Conservation (phyloP, 2,113 vertebrate species). For the Pelobates fuscus region DNA sequence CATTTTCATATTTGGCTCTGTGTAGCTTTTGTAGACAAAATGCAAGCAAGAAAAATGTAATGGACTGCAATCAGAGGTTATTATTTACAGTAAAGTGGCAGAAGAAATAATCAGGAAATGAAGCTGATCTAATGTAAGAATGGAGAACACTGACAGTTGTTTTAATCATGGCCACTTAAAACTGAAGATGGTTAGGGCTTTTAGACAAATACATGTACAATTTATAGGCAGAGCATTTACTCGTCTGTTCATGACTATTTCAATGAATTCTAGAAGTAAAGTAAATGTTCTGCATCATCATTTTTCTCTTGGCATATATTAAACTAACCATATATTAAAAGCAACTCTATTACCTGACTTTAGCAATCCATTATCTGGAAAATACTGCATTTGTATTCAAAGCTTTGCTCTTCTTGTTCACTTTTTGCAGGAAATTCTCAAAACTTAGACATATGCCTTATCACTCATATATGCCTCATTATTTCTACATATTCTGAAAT, state of each 20-base stretch:
- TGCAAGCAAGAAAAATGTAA: neutral
- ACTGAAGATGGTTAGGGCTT: neutral
- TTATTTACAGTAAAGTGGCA: neutral
- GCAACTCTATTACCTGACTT: too few relatives aligned
- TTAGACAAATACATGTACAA: neutral
- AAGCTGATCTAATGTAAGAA: neutral
- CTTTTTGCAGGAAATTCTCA: too few relatives aligned
- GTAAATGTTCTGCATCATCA: neutral
- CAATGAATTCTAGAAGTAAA: neutral
- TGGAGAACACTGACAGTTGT: neutral
- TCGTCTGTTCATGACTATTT: neutral
- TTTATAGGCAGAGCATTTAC: neutral
- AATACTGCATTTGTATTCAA: too few relatives aligned
- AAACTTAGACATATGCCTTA: too few relatives aligned
- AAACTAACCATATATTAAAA: too few relatives aligned
- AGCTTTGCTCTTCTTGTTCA: too few relatives aligned
- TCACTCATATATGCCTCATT: too few relatives aligned
- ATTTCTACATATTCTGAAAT: too few relatives aligned
- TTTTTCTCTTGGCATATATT: neutral
- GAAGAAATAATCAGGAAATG: neutral
- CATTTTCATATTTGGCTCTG: too few relatives aligned
- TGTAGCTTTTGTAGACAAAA: neutral
- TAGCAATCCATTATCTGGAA: too few relatives aligned
- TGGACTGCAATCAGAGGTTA: neutral
- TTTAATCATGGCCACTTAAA: conserved; percentile 1